These are phyloP conservation scores for Ashinkailepas kermadecensis DNA, from an alignment of 2,888 invertebrate species.

Conservation along the genomic window DNA sequence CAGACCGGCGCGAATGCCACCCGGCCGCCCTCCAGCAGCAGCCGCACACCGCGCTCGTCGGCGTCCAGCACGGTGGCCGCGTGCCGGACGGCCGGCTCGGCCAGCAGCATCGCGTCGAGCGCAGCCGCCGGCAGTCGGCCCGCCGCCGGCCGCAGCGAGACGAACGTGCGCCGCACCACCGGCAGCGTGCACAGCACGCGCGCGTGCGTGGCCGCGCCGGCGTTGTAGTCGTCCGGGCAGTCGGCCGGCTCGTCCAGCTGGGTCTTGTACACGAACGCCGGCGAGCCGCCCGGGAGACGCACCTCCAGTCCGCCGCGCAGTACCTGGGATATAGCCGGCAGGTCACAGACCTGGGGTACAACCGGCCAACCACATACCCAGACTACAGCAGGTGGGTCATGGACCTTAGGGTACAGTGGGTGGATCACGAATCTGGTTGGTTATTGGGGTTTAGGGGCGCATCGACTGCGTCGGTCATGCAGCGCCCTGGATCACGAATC, in stretches of 20 bases:
- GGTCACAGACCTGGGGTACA: too few species aligned
- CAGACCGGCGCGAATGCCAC: slow-evolving; percentile 4
- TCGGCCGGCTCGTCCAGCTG: slow-evolving; percentile 18
- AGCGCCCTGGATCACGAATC: too few species aligned
- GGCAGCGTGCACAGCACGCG: slow-evolving; percentile 17
- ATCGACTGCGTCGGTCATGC: too few species aligned
- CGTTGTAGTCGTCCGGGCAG: slow-evolving; percentile 11
- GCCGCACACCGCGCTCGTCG: not conserved
- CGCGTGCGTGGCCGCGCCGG: slow-evolving; percentile 5
- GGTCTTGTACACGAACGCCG: not conserved
- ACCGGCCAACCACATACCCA: too few species aligned
- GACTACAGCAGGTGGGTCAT: too few species aligned
- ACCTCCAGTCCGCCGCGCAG: not conserved
- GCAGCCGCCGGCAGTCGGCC: not conserved
- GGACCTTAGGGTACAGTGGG: too few species aligned
- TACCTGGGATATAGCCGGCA: not conserved
- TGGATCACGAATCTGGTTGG: too few species aligned
- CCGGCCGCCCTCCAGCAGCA: not conserved
- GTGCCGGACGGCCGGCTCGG: not conserved
- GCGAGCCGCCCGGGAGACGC: not conserved
- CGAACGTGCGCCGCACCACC: not conserved
- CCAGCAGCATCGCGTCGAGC: not conserved
- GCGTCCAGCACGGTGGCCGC: not conserved
- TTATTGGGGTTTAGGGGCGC: too few species aligned
- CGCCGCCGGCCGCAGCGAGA: not conserved